Conservation (phyloP, 53 echinoderm and acorn worm species). For the Apostichopus leukothele region DNA sequence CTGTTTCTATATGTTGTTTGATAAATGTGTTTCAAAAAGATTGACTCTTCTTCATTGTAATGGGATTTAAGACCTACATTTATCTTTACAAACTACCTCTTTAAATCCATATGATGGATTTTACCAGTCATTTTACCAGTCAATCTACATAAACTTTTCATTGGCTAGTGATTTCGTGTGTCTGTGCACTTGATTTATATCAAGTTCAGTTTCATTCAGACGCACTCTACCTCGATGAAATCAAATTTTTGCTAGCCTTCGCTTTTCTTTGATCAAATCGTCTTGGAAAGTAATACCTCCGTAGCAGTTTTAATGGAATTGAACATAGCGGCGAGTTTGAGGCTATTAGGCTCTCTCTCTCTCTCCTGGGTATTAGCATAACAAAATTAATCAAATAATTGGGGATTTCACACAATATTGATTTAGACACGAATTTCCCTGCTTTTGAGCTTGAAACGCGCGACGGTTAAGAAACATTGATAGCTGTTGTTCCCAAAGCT, state of each 20-base stretch:
- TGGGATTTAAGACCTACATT: too few species aligned
- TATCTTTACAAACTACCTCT: not conserved
- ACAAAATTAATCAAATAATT: constrained; percentile 47
- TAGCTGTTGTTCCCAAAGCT: constrained; percentile 24
- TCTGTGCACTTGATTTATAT: not conserved
- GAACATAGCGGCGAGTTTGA: constrained; percentile 23
- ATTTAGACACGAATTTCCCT: constrained; percentile 32
- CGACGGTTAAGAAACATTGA: constrained; percentile 18
- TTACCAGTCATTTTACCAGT: not conserved
- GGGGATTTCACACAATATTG: constrained; percentile 34
- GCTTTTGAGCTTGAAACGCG: not conserved
- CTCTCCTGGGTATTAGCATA: constrained; percentile 36
- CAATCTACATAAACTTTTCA: constrained; percentile 1
- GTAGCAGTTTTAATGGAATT: constrained; percentile 25
- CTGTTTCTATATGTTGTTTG: too few species aligned
- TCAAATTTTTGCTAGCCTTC: constrained; percentile 2
- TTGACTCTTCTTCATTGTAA: too few species aligned
- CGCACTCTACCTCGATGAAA: not conserved
- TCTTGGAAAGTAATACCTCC: constrained; percentile 1
- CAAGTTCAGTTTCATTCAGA: constrained; percentile 7
- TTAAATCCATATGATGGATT: not conserved
- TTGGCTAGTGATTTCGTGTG: not conserved
- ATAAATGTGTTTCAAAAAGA: too few species aligned
- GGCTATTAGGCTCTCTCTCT: constrained; percentile 15
- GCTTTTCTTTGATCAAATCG: constrained; percentile 6